Conservation (phyloP, 2,888 invertebrate species). For the Yponomeuta plumbellus region DNA sequence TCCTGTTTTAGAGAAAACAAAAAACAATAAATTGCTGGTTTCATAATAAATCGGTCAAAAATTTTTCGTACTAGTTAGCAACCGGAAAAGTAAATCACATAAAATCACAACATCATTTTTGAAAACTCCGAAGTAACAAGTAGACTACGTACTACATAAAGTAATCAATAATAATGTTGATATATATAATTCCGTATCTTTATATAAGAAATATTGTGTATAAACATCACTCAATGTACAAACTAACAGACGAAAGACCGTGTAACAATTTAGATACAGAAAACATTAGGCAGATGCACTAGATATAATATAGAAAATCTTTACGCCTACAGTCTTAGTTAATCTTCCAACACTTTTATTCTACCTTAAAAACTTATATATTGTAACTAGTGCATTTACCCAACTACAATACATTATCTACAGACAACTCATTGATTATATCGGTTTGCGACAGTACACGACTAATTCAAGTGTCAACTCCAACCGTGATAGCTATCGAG, state of each 20-base stretch:
- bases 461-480: slow-evolving; percentile 55
- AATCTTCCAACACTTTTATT: neutral
- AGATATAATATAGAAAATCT: neutral
- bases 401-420: neutral
- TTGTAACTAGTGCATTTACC: slow-evolving; percentile 3
- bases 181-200: slow-evolving; percentile 6
- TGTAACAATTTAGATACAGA: slow-evolving; percentile 6
- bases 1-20: neutral
- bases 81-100: slow-evolving; percentile 48
- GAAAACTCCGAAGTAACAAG: slow-evolving; percentile 8
- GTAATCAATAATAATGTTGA: slow-evolving; percentile 4
- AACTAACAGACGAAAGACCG: slow-evolving; percentile 5
- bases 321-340: neutral
- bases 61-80: slow-evolving; percentile 39
- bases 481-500: slow-evolving; percentile 61
- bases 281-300: slow-evolving; percentile 1
- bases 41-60: neutral
- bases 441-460: slow-evolving; percentile 31
- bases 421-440: neutral
- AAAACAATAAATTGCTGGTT: neutral
- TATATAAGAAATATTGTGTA: slow-evolving; percentile 8
- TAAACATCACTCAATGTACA: slow-evolving; percentile 8
- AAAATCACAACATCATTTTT: slow-evolving; percentile 39
- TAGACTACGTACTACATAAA: neutral
- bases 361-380: neutral